A percentile compares a stretch with the other conserved stretches of the same genome.
These are phyloP conservation scores for Gasterosteus aculeatus DNA, from an alignment of 2,113 vertebrate genomes.

Conservation along the genomic window DNA sequence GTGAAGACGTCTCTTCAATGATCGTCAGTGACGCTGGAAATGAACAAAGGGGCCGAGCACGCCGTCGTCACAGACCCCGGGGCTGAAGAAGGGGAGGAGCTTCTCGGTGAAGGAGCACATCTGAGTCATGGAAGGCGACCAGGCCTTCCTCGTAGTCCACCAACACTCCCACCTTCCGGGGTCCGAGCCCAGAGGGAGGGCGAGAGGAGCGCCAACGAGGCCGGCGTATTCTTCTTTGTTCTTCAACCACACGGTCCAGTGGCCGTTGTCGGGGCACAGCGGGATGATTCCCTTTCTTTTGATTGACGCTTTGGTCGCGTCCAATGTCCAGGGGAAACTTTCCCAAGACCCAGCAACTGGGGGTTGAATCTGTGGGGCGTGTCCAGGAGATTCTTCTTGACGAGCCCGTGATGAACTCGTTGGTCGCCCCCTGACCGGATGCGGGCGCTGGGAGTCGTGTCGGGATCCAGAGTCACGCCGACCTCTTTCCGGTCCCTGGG, in stretches of 20 bases:
- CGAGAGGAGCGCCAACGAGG: constrained; percentile 5
- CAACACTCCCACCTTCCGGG: constrained; percentile 14
- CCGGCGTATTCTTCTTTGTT: constrained; percentile 2
- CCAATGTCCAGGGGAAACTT: constrained; percentile 29
- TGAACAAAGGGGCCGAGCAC: background rate
- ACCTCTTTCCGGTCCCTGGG: constrained; percentile 13
- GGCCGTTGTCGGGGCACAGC: constrained; percentile 10
- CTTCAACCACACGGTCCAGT: constrained; percentile 24
- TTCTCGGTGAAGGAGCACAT: background rate
- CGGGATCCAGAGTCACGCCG: constrained; percentile 1
- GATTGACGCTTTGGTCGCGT: background rate
- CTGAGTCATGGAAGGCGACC: background rate
- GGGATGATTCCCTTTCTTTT: constrained; percentile 23
- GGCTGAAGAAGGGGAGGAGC: background rate
- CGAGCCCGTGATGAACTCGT: background rate
- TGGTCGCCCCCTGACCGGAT: constrained; percentile 3
- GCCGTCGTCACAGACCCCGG: background rate
- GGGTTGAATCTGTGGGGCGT: constrained; percentile 5
- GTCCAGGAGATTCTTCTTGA: background rate
- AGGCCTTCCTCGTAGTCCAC: background rate
- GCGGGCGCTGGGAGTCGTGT: constrained; percentile 7
- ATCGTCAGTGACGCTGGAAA: background rate
- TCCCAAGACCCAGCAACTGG: constrained; percentile 4
- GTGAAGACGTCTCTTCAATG: background rate
- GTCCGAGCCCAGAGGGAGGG: background rate